These are phyloP conservation scores for Sebastes dallii DNA, from an alignment of 2,797 vertebrate species.

Conservation along the genomic window DNA sequence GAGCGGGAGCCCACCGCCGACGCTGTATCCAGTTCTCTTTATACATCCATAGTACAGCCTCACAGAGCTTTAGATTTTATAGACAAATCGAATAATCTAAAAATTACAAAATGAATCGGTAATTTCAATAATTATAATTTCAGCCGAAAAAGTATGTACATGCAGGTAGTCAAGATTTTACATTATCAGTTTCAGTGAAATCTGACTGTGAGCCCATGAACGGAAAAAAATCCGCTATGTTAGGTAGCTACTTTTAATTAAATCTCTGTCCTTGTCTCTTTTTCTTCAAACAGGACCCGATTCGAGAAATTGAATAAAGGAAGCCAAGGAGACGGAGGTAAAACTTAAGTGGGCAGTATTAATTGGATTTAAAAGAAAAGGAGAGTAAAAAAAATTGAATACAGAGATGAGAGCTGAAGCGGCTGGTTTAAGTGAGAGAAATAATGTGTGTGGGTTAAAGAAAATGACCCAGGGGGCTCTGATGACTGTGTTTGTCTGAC, in stretches of 20 bases:
- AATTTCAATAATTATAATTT: background rate
- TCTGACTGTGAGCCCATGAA: background rate
- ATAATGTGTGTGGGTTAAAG: slow-evolving; percentile 28
- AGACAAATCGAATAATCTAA: background rate
- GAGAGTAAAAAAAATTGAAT: background rate
- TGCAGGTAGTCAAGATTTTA: background rate
- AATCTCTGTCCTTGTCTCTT: background rate
- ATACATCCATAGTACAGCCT: no score
- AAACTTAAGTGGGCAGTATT: background rate
- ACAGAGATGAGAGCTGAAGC: background rate
- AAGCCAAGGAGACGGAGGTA: background rate
- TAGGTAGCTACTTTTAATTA: slow-evolving; percentile 7
- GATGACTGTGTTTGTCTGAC: slow-evolving; percentile 60
- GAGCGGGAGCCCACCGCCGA: background rate
- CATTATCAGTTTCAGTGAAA: background rate
- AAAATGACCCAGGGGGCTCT: slow-evolving; percentile 20
- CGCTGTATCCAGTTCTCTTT: no score
- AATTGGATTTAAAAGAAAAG: slow-evolving; percentile 9
- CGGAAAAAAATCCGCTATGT: background rate
- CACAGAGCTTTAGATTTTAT: no score
- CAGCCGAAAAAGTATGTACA: background rate
- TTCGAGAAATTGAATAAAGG: background rate
- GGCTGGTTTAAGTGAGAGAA: slow-evolving; percentile 15
- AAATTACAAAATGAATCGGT: background rate
- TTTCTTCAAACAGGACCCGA: background rate